A percentile compares a stretch with the other conserved stretches of the same genome.
Conservation (phyloP, 2,797 vertebrate genomes). For the Sebastes diaconus region DNA sequence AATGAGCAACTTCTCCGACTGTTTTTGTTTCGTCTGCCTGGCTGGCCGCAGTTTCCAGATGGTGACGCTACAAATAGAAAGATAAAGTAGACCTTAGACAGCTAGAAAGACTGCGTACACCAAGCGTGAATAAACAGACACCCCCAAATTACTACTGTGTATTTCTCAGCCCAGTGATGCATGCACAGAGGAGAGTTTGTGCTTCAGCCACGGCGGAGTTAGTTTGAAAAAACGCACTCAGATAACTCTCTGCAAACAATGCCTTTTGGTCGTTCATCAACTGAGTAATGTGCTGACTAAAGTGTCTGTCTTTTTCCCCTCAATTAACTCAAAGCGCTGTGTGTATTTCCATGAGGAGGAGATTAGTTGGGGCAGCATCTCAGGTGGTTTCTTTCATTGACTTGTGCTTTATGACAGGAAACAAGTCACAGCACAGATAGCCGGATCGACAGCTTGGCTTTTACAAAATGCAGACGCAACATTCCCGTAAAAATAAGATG, state of each 20-base stretch:
- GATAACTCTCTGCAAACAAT: conserved; percentile 48
- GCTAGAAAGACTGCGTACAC: conserved; percentile 23
- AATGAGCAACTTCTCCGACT: conserved; percentile 10
- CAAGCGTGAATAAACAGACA: conserved; percentile 47
- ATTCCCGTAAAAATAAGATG: conserved; percentile 27
- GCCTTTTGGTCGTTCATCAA: conserved; percentile 59
- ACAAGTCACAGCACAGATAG: conserved; percentile 22
- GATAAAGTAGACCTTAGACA: conserved; percentile 34
- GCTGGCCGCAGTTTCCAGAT: conserved; percentile 30
- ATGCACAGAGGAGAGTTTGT: conserved; percentile 2
- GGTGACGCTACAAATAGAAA: conserved; percentile 35
- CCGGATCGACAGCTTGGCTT: conserved; percentile 38
- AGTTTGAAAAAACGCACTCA: conserved; percentile 25
- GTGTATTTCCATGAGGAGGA: conserved; percentile 47
- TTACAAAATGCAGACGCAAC: conserved; percentile 33
- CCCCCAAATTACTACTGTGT: conserved; percentile 36
- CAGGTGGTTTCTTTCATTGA: conserved; percentile 53
- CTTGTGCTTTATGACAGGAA: conserved; percentile 58
- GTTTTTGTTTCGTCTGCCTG: conserved; percentile 33
- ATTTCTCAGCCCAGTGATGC: conserved; percentile 23
- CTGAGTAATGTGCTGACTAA: conserved; percentile 66
- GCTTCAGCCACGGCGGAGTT: conserved; percentile 12
- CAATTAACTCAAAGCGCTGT: conserved; percentile 58
- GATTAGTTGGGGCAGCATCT: conserved; percentile 52
- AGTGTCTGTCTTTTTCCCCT: conserved; percentile 53